phyloP scores from a whole-genome alignment of 2,888 invertebrate species.

The Digitonthophagus gazella region DNA sequence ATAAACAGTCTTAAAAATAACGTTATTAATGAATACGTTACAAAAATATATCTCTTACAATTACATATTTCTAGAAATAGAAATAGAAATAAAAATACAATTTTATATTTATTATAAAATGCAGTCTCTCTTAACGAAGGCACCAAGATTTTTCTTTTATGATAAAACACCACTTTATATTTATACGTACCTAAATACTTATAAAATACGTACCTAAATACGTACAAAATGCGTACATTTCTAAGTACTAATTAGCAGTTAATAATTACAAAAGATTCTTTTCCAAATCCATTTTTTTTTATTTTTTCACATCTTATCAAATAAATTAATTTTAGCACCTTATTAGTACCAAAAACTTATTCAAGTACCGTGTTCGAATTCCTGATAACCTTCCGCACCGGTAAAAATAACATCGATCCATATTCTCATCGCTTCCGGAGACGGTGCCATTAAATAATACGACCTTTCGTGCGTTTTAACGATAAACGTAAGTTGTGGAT shows the following conservation, averaged over 20 bases:
- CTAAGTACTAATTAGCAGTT: neutral
- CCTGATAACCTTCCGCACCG: constrained; percentile 85
- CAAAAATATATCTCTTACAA: neutral
- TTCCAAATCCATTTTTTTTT: neutral
- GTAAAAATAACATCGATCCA: constrained; percentile 97
- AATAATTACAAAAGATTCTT: neutral
- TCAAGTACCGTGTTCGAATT: constrained; percentile 57
- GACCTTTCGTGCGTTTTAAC: constrained; percentile 88
- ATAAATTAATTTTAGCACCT: neutral
- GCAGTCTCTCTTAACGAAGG: neutral
- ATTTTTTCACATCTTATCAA: neutral
- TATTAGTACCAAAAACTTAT: neutral
- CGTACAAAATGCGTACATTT: neutral
- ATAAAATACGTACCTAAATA: neutral
- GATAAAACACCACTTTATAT: neutral
- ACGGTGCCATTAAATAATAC: constrained; percentile 90
- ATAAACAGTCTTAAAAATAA: neutral
- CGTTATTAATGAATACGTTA: neutral
- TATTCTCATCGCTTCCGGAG: constrained; percentile 90
- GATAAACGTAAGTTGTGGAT: constrained; percentile 88
- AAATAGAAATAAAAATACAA: neutral
- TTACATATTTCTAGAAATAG: neutral
- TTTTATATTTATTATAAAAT: neutral
- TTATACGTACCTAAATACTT: neutral
- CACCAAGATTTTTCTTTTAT: neutral